Evolutionary conservation across 2,888 invertebrate species (phyloP).

Genomic region (Cryptocephalus primarius): DNA sequence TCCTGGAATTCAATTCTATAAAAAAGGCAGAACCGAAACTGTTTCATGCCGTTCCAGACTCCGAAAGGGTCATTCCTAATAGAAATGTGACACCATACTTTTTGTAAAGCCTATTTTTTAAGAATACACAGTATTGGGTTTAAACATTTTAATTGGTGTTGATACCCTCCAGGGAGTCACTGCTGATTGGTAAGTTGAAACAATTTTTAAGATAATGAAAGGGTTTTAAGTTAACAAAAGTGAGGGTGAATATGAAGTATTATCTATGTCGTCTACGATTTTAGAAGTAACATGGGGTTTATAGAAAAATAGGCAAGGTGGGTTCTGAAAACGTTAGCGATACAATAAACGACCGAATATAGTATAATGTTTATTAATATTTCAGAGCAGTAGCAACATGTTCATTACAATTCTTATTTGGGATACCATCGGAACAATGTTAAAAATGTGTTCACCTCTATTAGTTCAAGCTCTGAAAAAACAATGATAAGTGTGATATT

Average conservation of each 20-base stretch:
- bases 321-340: background rate
- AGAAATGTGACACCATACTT: constrained; percentile 94
- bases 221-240: no score
- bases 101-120: constrained; percentile 48
- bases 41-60: constrained; percentile 93
- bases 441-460: no score
- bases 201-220: no score
- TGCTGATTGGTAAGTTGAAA: no score
- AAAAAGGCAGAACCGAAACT: constrained; percentile 72
- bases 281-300: no score
- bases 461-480: no score
- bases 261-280: no score
- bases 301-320: background rate
- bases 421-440: constrained; percentile 13
- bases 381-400: constrained; percentile 33
- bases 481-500: no score
- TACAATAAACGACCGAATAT: background rate
- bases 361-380: constrained; percentile 26
- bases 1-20: constrained; percentile 76
- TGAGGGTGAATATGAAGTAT: no score
- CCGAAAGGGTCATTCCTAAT: constrained; percentile 85
- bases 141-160: background rate
- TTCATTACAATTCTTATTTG: constrained; percentile 31
- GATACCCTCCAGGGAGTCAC: background rate
- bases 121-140: background rate